These are phyloP conservation scores for Autographa pulchrina DNA, from an alignment of 2,888 invertebrate species.

Conservation along the genomic window DNA sequence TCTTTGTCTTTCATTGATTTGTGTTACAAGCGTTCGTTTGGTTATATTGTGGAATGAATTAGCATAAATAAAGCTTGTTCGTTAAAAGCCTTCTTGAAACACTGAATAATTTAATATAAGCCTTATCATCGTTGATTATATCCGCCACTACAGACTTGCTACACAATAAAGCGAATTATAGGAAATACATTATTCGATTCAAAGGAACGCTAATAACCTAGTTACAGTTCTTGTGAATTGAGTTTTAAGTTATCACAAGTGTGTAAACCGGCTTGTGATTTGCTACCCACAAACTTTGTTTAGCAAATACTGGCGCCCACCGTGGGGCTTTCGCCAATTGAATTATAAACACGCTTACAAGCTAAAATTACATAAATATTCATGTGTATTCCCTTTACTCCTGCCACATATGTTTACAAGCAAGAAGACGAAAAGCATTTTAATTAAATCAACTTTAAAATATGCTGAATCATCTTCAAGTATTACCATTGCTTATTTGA, in stretches of 20 bases:
- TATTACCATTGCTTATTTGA: neutral
- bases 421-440: slow-evolving; percentile 50
- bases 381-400: slow-evolving; percentile 60
- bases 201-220: slow-evolving; percentile 18
- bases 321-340: slow-evolving; percentile 65
- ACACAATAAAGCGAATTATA: slow-evolving; percentile 23
- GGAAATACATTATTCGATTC: slow-evolving; percentile 26
- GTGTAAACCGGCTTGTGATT: slow-evolving; percentile 61
- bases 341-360: slow-evolving; percentile 70
- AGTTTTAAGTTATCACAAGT: slow-evolving; percentile 63
- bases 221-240: slow-evolving; percentile 29
- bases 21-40: slow-evolving; percentile 57
- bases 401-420: slow-evolving; percentile 46
- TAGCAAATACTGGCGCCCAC: slow-evolving; percentile 68
- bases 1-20: slow-evolving; percentile 70
- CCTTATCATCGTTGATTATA: slow-evolving; percentile 36
- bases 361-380: slow-evolving; percentile 74
- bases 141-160: slow-evolving; percentile 43
- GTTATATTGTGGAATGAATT: slow-evolving; percentile 69
- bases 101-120: slow-evolving; percentile 63
- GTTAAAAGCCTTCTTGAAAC: slow-evolving; percentile 65
- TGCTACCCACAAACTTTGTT: slow-evolving; percentile 69
- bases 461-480: neutral
- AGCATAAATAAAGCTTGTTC: slow-evolving; percentile 68
- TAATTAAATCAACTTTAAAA: slow-evolving; percentile 33